Conservation (phyloP, 2,113 vertebrate genomes). For the Brienomyrus brachyistius region DNA sequence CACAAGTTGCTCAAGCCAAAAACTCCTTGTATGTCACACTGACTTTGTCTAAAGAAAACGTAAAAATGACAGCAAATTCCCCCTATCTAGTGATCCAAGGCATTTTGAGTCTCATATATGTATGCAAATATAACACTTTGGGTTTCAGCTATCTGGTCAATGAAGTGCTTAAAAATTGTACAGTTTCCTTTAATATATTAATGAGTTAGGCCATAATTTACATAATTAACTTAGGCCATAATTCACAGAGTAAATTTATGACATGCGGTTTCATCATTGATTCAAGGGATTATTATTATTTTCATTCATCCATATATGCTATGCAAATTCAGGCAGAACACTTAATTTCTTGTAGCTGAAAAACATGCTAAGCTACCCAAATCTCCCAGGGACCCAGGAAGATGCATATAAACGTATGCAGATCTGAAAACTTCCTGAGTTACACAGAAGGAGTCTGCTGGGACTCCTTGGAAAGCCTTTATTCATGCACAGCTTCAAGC, state of each 20-base stretch:
- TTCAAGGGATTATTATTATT: not conserved
- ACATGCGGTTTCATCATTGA: not conserved
- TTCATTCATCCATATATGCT: not conserved
- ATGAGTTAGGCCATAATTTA: not conserved
- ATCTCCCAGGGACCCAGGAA: not conserved
- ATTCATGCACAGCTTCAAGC: not conserved
- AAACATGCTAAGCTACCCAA: not conserved
- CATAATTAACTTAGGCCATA: not conserved
- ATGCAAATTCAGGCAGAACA: not conserved
- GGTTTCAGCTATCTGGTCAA: not conserved
- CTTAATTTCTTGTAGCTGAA: not conserved
- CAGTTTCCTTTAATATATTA: not conserved
- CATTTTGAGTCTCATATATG: not conserved
- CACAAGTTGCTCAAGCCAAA: not conserved
- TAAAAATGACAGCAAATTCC: not conserved
- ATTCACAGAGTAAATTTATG: not conserved
- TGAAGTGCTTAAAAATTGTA: constrained; percentile 2
- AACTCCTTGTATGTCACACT: not conserved
- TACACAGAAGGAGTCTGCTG: not conserved
- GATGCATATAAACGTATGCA: not conserved
- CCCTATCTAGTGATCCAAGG: not conserved
- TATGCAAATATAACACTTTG: not conserved
- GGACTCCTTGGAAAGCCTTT: not conserved
- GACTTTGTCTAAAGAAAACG: not conserved
- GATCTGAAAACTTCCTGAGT: not conserved